Evolutionary conservation across 2,797 vertebrate species (phyloP).

Genomic region (Paratrypauchen microcephalus): DNA sequence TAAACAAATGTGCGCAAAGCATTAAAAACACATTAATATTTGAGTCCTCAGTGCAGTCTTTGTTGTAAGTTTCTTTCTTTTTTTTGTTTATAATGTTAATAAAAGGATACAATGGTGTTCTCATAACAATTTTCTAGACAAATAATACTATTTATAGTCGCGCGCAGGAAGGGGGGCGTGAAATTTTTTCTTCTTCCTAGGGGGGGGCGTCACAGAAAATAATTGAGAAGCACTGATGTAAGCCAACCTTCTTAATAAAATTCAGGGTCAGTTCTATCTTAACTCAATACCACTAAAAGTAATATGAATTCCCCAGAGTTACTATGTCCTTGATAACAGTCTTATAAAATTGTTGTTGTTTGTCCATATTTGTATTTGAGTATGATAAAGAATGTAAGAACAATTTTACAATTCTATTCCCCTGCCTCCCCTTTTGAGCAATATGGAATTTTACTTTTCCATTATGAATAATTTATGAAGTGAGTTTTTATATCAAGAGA

Average conservation of each 20-base stretch:
- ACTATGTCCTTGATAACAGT: not conserved
- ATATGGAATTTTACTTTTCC: not conserved
- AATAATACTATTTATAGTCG: no score
- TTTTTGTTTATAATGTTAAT: no score
- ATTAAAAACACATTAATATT: no score
- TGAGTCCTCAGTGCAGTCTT: no score
- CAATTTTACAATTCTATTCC: conserved; percentile 1
- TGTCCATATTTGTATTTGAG: not conserved
- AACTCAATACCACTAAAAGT: not conserved
- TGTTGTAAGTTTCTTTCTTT: no score
- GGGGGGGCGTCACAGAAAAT: no score
- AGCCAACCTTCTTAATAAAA: not conserved
- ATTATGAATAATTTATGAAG: conserved; percentile 10
- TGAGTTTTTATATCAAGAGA: conserved; percentile 20
- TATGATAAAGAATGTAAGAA: not conserved
- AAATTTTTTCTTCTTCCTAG: no score
- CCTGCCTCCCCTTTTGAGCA: not conserved
- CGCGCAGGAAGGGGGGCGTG: no score
- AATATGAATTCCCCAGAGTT: not conserved
- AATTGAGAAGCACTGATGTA: no score
- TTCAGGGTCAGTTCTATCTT: not conserved
- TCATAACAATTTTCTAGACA: no score
- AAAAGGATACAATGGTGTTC: no score
- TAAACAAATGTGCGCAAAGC: no score
- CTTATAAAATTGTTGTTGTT: not conserved